These are phyloP conservation scores for Oryctes rhinoceros DNA, from an alignment of 1,140 invertebrate genomes.

Conservation along the genomic window DNA sequence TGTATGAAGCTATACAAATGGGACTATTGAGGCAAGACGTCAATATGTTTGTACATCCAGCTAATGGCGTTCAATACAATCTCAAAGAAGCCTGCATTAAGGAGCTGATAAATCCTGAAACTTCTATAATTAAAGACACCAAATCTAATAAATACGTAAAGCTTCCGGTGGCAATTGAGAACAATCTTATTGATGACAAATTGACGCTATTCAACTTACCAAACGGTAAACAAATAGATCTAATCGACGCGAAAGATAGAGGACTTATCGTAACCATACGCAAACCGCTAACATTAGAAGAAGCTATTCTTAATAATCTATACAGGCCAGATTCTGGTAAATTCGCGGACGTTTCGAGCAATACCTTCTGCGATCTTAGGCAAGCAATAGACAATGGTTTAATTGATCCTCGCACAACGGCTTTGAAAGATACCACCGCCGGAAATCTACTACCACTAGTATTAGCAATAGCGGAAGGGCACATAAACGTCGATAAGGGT, in stretches of 20 bases:
- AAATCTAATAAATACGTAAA: slow-evolving; percentile 75
- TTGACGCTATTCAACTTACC: slow-evolving; percentile 75
- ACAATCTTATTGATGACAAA: slow-evolving; percentile 77
- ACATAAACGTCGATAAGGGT: slow-evolving; percentile 79
- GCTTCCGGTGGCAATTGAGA: slow-evolving; percentile 78
- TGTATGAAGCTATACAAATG: slow-evolving; percentile 85
- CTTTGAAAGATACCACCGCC: slow-evolving; percentile 78
- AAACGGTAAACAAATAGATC: slow-evolving; percentile 69
- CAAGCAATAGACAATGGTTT: slow-evolving; percentile 77
- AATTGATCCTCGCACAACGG: slow-evolving; percentile 79
- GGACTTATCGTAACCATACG: slow-evolving; percentile 79
- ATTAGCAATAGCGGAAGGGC: slow-evolving; percentile 80
- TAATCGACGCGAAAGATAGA: slow-evolving; percentile 75
- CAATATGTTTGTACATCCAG: slow-evolving; percentile 82
- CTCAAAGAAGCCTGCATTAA: slow-evolving; percentile 80
- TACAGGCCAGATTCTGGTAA: slow-evolving; percentile 81
- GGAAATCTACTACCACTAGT: slow-evolving; percentile 77
- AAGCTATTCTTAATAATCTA: slow-evolving; percentile 78
- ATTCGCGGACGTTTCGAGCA: slow-evolving; percentile 78
- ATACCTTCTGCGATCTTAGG: slow-evolving; percentile 74
- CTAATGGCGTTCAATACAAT: slow-evolving; percentile 78
- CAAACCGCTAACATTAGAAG: slow-evolving; percentile 77
- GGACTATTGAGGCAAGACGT: slow-evolving; percentile 79
- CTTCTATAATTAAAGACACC: slow-evolving; percentile 80
- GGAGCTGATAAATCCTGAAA: slow-evolving; percentile 82